Base-by-base conservation (phyloP, 1,140 invertebrate genomes). In the Saccostrea cuccullata region DNA sequence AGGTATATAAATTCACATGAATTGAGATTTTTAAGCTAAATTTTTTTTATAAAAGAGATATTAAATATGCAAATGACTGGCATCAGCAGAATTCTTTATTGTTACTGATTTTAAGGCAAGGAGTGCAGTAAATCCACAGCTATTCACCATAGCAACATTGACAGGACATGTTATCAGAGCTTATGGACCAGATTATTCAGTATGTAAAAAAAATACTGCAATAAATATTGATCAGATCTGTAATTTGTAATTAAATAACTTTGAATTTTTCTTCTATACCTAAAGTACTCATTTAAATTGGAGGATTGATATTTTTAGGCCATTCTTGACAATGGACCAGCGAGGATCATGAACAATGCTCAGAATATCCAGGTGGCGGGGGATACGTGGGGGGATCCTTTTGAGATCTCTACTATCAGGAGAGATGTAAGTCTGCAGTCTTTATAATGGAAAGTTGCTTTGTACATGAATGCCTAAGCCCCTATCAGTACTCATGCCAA, bases 81-180 rank as follows among this genome's bases (percentile, higher is more conserved):
- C 2, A 82, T 82, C 26, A 26, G 9, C 9, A 9, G 5, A 26
- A 36, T 17, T 82, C 2, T 30, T 26, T 70, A 17, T 67, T 55
- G 17, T 87, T 40, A 55, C 84, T 40, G 15, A 58, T 40, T 93
- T 92, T 47, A 85, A 95, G 94, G 96, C 95, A 20, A 47, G 94
- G 12, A 91, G 97, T 92, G 95, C 96, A 86, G 93, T 95, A 0
- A 96, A 97, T 93, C 98, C 98, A 0, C 97, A 99, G 95, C 95
- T 99, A 26, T 98, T 98, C 91, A 99, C 98, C 0, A 97, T 99
- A 92, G 98, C 99, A 20, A 99, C 99, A 2, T 95, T 99, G 77
- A 99, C 98, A 26, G 98, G 98, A 0, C 98, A 99, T 94, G 98
- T 98, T 13, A 95, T 95, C 84, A 94, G 97, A 1, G 96, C 97